A percentile compares a stretch with the other conserved stretches of the same genome.
These are phyloP conservation scores for Serinus canaria DNA, from an alignment of 2,113 vertebrate species.

Conservation along the genomic window DNA sequence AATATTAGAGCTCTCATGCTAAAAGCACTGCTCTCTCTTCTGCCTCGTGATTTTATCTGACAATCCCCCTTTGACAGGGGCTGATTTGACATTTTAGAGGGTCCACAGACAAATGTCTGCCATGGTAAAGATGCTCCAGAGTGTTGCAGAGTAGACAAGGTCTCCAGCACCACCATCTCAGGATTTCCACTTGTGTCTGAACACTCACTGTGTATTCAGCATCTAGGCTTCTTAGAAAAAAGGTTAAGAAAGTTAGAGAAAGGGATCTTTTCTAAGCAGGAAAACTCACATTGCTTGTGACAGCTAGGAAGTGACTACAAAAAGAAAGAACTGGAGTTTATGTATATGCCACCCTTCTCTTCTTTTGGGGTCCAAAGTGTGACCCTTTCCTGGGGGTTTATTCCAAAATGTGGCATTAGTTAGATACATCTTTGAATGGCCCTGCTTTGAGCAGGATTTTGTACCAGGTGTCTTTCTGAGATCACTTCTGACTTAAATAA, in stretches of 20 bases:
- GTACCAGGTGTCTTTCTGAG: background rate
- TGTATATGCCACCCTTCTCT: accelerated
- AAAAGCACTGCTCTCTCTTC: background rate
- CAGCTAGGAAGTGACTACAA: background rate
- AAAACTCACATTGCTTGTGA: background rate
- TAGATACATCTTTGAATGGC: accelerated
- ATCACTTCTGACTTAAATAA: background rate
- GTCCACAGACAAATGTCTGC: background rate
- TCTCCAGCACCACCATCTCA: background rate
- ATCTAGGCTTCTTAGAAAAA: background rate
- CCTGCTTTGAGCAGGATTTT: background rate
- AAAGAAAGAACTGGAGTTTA: background rate
- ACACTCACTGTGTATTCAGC: background rate
- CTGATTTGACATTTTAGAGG: background rate
- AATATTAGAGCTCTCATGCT: background rate
- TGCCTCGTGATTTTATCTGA: background rate
- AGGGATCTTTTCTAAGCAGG: background rate
- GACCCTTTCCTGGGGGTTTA: background rate
- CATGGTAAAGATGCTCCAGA: background rate
- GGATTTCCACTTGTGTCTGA: background rate
- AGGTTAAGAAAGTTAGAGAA: background rate
- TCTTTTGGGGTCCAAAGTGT: background rate
- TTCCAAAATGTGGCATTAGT: background rate
- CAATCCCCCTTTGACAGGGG: background rate
- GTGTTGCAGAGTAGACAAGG: background rate